A percentile compares a stretch with the other conserved stretches of the same genome.
phyloP scores from a whole-genome alignment of 2,113 vertebrate species.

The Bos javanicus region DNA sequence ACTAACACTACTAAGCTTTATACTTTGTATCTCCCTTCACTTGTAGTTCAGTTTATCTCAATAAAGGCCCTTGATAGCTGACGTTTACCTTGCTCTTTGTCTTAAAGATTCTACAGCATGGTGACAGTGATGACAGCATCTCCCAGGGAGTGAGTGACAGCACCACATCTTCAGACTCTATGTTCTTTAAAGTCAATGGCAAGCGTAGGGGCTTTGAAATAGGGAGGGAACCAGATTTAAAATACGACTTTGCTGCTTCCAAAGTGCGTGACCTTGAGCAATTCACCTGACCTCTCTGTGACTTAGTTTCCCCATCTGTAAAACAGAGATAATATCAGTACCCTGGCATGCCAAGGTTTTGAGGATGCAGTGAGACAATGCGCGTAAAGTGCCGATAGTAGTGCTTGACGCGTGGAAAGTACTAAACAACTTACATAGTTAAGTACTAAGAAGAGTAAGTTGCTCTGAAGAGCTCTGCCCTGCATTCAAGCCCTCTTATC shows the following conservation, averaged over 20 bases:
- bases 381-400: neutral
- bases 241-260: neutral
- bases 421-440: neutral
- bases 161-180: neutral
- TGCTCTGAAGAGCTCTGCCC: neutral
- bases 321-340: neutral
- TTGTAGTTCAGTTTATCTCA: neutral
- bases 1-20: neutral
- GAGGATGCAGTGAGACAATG: neutral
- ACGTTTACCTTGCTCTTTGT: neutral
- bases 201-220: neutral
- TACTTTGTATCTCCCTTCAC: neutral
- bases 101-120: neutral
- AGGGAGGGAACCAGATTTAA: neutral
- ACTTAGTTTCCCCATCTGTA: neutral
- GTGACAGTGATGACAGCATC: neutral
- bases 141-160: neutral
- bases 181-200: neutral
- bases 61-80: neutral
- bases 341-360: neutral
- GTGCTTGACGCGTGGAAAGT: neutral
- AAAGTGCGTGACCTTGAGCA: neutral
- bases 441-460: neutral
- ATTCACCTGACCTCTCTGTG: neutral
- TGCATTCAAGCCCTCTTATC: neutral